A percentile compares a stretch with the other conserved stretches of the same genome.
Evolutionary conservation across 2,113 vertebrate species (phyloP).

Genomic region (Pogona vitticeps): DNA sequence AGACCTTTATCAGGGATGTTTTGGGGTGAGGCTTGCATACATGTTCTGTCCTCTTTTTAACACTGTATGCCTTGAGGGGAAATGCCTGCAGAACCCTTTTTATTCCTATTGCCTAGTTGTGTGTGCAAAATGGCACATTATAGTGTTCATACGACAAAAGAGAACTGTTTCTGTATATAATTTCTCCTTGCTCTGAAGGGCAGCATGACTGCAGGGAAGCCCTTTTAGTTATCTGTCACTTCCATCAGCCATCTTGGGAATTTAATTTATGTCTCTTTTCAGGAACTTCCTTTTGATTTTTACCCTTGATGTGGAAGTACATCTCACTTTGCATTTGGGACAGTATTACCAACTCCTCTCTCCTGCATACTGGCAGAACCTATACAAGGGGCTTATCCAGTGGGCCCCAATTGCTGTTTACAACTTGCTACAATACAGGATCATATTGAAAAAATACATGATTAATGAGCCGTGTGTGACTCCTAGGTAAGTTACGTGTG

Average conservation of each 20-base stretch:
- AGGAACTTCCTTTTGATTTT: constrained; percentile 12
- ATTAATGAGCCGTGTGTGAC: not conserved
- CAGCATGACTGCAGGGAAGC: not conserved
- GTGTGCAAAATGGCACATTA: not conserved
- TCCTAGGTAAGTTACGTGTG: constrained; percentile 1
- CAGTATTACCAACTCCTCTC: not conserved
- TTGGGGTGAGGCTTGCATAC: too few relatives aligned
- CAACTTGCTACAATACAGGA: not conserved
- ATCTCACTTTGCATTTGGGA: not conserved
- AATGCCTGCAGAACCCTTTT: not conserved
- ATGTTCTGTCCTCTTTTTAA: too few relatives aligned
- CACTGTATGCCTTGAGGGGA: too few relatives aligned
- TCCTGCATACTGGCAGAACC: not conserved
- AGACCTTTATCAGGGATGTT: too few relatives aligned
- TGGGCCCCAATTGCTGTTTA: not conserved
- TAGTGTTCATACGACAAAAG: not conserved
- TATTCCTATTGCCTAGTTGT: not conserved
- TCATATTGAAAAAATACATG: not conserved
- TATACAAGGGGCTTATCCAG: not conserved
- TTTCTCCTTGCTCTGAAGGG: not conserved
- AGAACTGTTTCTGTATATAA: not conserved
- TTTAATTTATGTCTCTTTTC: constrained; percentile 21
- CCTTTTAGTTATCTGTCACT: not conserved
- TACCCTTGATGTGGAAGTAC: not conserved
- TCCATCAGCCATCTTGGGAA: not conserved